Evolutionary conservation across 1,140 invertebrate species (phyloP).

Genomic region (Penaeus vannamei): DNA sequence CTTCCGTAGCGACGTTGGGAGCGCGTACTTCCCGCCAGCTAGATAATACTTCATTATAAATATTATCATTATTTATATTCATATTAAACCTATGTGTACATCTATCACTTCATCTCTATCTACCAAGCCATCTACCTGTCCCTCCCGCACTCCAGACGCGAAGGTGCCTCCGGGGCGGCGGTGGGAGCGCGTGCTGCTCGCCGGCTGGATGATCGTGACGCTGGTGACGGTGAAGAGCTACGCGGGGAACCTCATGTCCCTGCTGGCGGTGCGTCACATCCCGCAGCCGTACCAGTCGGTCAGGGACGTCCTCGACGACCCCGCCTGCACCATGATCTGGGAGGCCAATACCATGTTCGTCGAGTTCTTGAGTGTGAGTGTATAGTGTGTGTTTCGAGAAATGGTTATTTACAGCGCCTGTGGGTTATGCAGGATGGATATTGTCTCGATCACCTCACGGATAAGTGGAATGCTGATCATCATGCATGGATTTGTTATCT

Average conservation of each 20-base stretch:
- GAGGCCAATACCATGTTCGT: not conserved
- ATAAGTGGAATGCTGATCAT: too few species aligned
- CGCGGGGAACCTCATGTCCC: constrained; percentile 8
- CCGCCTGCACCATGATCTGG: constrained; percentile 1
- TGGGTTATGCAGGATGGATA: not conserved
- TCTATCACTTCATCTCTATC: too few species aligned
- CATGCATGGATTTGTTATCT: not conserved
- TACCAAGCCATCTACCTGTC: too few species aligned
- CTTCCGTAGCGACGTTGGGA: too few species aligned
- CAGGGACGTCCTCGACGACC: constrained; percentile 5
- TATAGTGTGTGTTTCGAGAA: not conserved
- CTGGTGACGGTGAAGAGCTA: constrained; percentile 7
- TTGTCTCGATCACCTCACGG: not conserved
- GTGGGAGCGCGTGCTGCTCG: not conserved
- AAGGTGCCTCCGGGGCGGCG: not conserved
- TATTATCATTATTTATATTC: too few species aligned
- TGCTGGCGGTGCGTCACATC: not conserved
- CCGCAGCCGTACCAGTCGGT: constrained; percentile 19
- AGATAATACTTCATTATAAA: too few species aligned
- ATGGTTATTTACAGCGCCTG: not conserved
- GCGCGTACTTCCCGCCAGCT: too few species aligned
- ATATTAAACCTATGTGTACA: too few species aligned
- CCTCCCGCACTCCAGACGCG: not conserved
- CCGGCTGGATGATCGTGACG: not conserved
- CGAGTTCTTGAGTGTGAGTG: not conserved